Percentiles rank a stretch among this genome's conserved stretches.
These are phyloP conservation scores for Branchipolynoe longqiensis DNA, from an alignment of 2,888 invertebrate species.

Conservation along the genomic window DNA sequence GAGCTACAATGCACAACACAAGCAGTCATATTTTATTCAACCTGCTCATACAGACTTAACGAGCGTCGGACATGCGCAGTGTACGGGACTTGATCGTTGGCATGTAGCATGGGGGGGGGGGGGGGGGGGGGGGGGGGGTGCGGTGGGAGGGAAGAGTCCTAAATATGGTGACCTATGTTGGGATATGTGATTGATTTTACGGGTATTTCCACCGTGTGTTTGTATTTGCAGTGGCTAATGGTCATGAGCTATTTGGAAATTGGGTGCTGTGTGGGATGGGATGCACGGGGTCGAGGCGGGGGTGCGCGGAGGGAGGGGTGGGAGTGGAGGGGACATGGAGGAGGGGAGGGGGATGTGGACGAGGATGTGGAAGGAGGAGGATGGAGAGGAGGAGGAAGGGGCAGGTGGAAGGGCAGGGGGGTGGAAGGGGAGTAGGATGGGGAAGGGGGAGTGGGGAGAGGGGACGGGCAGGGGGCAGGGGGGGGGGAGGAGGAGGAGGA, in stretches of 20 bases:
- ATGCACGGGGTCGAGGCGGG: no score
- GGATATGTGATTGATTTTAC: no score
- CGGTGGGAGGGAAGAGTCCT: background rate
- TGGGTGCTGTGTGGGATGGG: background rate
- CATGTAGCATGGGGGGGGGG: conserved; percentile 1
- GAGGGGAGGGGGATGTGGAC: background rate
- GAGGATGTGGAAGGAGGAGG: background rate
- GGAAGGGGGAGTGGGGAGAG: no score
- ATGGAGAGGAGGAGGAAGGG: no score
- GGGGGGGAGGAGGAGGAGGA: no score
- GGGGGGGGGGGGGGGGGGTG: background rate
- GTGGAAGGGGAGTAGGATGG: no score
- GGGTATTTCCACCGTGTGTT: no score
- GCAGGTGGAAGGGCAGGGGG: no score
- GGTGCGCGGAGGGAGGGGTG: no score
- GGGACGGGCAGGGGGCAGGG: no score
- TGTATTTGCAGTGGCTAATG: no score
- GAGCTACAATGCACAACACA: conserved; percentile 41
- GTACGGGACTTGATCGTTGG: conserved; percentile 8
- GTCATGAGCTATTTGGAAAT: background rate
- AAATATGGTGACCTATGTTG: no score
- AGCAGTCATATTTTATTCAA: conserved; percentile 41
- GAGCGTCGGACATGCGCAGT: background rate
- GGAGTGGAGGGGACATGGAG: background rate
- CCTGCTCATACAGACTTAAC: conserved; percentile 28